phyloP scores from a whole-genome alignment of 2,113 vertebrate species.

The Poecile atricapillus region DNA sequence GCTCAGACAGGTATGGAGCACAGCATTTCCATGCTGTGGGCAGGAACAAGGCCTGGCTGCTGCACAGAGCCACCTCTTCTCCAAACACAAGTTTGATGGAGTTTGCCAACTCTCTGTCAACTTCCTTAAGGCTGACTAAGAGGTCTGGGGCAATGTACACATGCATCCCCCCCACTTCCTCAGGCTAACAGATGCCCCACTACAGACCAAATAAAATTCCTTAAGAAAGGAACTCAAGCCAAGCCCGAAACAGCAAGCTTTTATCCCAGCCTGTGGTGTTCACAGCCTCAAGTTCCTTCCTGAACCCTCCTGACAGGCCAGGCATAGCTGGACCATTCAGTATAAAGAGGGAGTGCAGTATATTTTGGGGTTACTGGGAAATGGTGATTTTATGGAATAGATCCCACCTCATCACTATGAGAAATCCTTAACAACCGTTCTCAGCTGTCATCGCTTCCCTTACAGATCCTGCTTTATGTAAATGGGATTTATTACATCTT shows the following conservation, averaged over 20 bases:
- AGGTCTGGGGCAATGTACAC: not conserved
- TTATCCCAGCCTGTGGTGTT: not conserved
- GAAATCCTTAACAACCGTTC: constrained; percentile 59
- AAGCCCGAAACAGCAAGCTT: not conserved
- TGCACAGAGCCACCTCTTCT: not conserved
- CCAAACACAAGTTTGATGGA: not conserved
- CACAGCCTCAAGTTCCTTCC: not conserved
- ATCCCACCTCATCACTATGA: not conserved
- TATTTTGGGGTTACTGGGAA: not conserved
- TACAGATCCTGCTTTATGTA: constrained; percentile 77
- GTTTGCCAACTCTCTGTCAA: not conserved
- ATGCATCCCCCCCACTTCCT: not conserved
- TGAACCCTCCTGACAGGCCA: not conserved
- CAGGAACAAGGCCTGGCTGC: not conserved
- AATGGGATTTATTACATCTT: constrained; percentile 72
- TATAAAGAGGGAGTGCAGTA: not conserved
- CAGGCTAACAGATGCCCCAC: not conserved
- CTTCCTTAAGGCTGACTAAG: not conserved
- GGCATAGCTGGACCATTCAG: not conserved
- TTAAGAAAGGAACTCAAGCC: not conserved
- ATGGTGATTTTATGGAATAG: not conserved
- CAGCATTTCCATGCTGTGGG: not conserved
- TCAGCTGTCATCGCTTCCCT: constrained; percentile 79
- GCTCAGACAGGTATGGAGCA: not conserved
- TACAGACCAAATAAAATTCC: not conserved